Conservation (phyloP, 2,113 vertebrate genomes). For the Osmerus mordax region DNA sequence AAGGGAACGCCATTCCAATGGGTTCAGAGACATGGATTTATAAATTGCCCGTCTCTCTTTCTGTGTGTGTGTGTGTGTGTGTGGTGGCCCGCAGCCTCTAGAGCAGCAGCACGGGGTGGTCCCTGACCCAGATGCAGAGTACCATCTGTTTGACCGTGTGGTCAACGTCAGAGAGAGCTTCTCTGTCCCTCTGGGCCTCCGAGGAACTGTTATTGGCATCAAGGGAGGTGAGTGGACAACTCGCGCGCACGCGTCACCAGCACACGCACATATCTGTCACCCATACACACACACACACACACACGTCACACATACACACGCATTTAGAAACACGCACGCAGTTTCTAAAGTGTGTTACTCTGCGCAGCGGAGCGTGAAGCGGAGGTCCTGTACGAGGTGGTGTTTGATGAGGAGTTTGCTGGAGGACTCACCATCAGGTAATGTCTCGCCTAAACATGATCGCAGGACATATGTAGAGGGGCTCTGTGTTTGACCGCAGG, state of each 20-base stretch:
- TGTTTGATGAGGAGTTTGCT: slow-evolving; percentile 96
- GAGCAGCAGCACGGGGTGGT: slow-evolving; percentile 92
- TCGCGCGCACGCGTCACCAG: neutral
- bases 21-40: neutral
- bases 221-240: slow-evolving; percentile 83
- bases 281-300: too few species aligned
- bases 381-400: slow-evolving; percentile 94
- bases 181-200: slow-evolving; percentile 89
- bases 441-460: neutral
- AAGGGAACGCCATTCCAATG: slow-evolving; percentile 26
- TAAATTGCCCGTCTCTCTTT: neutral
- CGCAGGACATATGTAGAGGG: too few species aligned
- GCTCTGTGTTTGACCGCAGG: too few species aligned
- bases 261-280: neutral
- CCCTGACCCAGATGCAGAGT: slow-evolving; percentile 88
- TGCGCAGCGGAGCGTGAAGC: slow-evolving; percentile 85
- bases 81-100: slow-evolving; percentile 74
- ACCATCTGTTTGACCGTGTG: slow-evolving; percentile 92
- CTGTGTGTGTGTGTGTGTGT: slow-evolving; percentile 13
- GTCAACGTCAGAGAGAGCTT: slow-evolving; percentile 93
- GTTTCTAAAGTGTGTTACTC: neutral
- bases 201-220: slow-evolving; percentile 92
- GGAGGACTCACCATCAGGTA: slow-evolving; percentile 95
- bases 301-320: neutral
- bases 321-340: neutral